Evolutionary conservation across 2,888 invertebrate genomes (phyloP), one percentile per base, ranked within the genome.

Genomic region (Apamea epomidion): DNA sequence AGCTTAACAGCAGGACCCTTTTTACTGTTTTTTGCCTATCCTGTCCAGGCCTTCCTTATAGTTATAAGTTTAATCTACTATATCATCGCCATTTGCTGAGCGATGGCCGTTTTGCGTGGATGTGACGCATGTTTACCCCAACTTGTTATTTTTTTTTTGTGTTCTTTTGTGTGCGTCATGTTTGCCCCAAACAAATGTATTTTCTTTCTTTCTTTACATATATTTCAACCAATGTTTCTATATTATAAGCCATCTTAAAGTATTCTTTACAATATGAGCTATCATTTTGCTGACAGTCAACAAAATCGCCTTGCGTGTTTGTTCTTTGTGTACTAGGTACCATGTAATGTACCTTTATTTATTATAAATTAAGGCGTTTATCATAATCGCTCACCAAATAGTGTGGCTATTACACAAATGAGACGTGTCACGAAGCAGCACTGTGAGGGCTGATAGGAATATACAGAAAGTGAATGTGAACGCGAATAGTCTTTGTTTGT

Each of bases 311-410:
- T 78, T 29, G 67, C 67, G 58, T 83, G 71, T 76, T 62, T 29
- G 21, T 62, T n/a, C 71, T 77, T 76, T 74, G 72, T 87, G 25
- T 75, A 51, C 32, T 21, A 21, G 7, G 51, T 21, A 74, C 18
- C 64, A 74, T 73, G 58, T 80, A 65, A 76, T 76, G 10, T 82
- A 73, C 68, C 54, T 79, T 75, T 74, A 80, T 80, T 78, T 76
- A 80, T 78, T 76, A 80, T 83, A 84, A 85, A 87, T 88, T 82
- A 81, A 78, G 51, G 72, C 62, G 78, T 85, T 86, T 85, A 87
- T 81, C 81, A 84, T 88, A 85, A 85, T 84, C 80, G 84, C 80
- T 86, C 86, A 84, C 84, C 80, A 87, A 90, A 85, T 82, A 87
- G 78, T 84, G 80, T 73, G 74, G 68, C 88, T 79, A 85, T 90